phyloP scores from a whole-genome alignment of 2,888 invertebrate species.

The Napeogenes inachia region DNA sequence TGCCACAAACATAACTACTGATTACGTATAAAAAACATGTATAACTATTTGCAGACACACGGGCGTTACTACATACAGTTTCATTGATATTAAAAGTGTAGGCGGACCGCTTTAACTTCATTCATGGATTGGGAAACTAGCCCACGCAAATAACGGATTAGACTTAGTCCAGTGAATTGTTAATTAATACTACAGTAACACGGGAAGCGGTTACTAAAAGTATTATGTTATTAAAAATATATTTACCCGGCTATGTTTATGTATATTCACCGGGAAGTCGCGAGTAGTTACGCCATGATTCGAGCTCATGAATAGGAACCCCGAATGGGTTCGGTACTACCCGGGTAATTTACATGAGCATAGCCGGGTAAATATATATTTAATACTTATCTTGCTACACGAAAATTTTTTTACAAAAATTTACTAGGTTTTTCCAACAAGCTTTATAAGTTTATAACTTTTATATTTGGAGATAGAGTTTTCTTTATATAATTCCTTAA shows the following conservation, averaged over 20 bases:
- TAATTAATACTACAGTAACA: constrained; percentile 65
- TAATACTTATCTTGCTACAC: no score
- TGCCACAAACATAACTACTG: not conserved
- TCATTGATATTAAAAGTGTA: constrained; percentile 61
- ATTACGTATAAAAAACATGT: constrained; percentile 39
- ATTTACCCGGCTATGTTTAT: no score
- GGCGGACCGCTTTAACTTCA: constrained; percentile 63
- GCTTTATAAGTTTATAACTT: no score
- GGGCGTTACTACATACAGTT: constrained; percentile 62
- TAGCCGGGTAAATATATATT: no score
- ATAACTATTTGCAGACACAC: constrained; percentile 59
- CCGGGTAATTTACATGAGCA: not conserved
- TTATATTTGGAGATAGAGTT: no score
- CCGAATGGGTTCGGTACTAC: constrained; percentile 3
- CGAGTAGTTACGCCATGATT: no score
- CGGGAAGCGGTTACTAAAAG: constrained; percentile 48
- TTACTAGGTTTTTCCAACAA: no score
- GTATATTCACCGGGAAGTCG: no score
- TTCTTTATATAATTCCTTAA: no score
- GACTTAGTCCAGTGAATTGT: constrained; percentile 53
- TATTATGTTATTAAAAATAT: constrained; percentile 26
- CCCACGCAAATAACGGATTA: constrained; percentile 66
- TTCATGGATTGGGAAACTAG: constrained; percentile 71
- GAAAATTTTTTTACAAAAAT: no score
- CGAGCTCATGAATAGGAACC: no score